Evolutionary conservation across 2,113 vertebrate species (phyloP).

Genomic region (Tychaedon coryphoeus): DNA sequence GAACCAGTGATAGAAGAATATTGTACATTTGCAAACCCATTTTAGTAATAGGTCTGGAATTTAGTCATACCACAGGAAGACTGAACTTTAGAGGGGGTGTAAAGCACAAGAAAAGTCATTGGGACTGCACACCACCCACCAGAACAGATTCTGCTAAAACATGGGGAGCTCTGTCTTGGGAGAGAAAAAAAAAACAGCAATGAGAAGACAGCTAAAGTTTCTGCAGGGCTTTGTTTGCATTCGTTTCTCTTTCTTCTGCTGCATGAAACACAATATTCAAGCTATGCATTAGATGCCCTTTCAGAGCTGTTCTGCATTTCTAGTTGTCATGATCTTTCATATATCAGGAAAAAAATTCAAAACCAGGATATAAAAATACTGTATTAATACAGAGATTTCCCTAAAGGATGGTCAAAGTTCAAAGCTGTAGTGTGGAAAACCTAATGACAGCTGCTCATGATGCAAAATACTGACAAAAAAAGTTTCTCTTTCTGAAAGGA

Average conservation of each 20-base stretch:
- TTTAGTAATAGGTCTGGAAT: not conserved
- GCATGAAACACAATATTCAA: not conserved
- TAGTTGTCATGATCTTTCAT: not conserved
- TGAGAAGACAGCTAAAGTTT: not conserved
- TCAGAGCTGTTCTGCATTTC: not conserved
- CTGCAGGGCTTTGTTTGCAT: not conserved
- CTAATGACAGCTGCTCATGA: not conserved
- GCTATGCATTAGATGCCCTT: not conserved
- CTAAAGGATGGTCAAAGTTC: not conserved
- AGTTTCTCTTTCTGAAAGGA: not conserved
- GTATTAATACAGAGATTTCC: not conserved
- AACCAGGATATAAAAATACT: not conserved
- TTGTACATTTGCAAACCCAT: not conserved
- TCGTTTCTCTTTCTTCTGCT: not conserved
- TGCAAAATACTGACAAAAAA: not conserved
- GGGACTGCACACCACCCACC: slow-evolving; percentile 26
- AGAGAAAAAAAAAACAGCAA: not conserved
- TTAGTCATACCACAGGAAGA: not conserved
- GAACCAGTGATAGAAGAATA: not conserved
- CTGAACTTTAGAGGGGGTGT: slow-evolving; percentile 4
- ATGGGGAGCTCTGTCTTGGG: not conserved
- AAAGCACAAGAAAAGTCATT: not conserved
- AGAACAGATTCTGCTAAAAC: not conserved
- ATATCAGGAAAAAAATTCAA: not conserved
- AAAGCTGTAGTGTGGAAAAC: not conserved